phyloP scores from a whole-genome alignment of 2,888 invertebrate species.

The Dendrolimus pini region DNA sequence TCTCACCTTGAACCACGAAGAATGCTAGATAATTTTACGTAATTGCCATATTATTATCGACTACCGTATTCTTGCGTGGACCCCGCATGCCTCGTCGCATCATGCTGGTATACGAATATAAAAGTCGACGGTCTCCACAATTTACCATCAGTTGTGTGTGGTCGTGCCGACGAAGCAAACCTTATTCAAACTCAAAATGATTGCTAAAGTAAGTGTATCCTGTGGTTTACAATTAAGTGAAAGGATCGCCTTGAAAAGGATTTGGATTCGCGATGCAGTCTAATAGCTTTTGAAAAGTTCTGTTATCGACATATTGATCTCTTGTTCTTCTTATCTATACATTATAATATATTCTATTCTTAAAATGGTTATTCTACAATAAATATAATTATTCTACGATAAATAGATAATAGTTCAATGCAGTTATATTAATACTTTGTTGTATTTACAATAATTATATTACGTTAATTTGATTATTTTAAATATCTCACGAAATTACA shows the following conservation, averaged over 20 bases:
- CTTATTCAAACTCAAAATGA: constrained; percentile 69
- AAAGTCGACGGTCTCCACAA: constrained; percentile 52
- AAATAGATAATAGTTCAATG: too few relatives aligned
- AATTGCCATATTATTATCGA: constrained; percentile 70
- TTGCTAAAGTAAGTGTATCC: constrained; percentile 68
- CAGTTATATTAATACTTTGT: too few relatives aligned
- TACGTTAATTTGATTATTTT: too few relatives aligned
- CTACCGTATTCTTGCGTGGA: constrained; percentile 70
- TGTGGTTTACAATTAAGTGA: constrained; percentile 39
- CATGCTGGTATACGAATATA: constrained; percentile 65
- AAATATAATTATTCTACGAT: too few relatives aligned
- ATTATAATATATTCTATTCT: too few relatives aligned
- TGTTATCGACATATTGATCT: too few relatives aligned
- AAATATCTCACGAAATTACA: too few relatives aligned
- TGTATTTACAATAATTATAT: too few relatives aligned
- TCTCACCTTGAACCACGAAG: constrained; percentile 63
- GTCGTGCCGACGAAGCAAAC: constrained; percentile 68
- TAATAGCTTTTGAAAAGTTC: background rate
- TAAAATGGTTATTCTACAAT: too few relatives aligned
- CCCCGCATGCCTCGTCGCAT: constrained; percentile 48
- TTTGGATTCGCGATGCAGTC: background rate
- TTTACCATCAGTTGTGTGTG: constrained; percentile 71
- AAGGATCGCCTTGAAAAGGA: constrained; percentile 30
- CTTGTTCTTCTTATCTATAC: constrained; percentile 1
- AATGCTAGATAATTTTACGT: constrained; percentile 62